A percentile compares a stretch with the other conserved stretches of the same genome.
Evolutionary conservation across 1,140 invertebrate species (phyloP).

Genomic region (Drosophila nasuta): DNA sequence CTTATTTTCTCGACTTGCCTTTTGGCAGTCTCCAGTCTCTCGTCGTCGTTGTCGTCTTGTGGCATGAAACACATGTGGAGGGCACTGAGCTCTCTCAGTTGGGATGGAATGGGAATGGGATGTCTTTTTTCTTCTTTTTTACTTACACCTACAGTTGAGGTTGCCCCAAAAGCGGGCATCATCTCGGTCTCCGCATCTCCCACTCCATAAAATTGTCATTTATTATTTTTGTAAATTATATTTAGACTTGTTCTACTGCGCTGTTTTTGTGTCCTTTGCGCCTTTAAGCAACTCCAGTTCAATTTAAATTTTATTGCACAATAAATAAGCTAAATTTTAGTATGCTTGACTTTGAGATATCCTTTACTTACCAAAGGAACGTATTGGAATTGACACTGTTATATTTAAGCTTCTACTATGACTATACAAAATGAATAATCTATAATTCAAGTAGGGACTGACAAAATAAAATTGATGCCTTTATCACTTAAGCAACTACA

Average conservation of each 20-base stretch:
- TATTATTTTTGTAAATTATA: slow-evolving; percentile 75
- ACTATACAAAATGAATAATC: no score
- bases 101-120: slow-evolving; percentile 20
- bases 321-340: background rate
- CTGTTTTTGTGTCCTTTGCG: background rate
- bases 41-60: background rate
- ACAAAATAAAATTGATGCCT: no score
- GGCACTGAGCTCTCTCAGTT: background rate
- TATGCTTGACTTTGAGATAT: no score
- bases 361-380: no score
- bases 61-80: slow-evolving; percentile 55
- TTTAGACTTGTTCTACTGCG: slow-evolving; percentile 18
- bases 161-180: slow-evolving; percentile 19
- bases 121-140: slow-evolving; percentile 4
- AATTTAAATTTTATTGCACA: slow-evolving; percentile 44
- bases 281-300: slow-evolving; percentile 20
- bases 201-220: slow-evolving; percentile 76
- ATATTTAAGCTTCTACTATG: no score
- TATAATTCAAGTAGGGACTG: no score
- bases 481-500: no score
- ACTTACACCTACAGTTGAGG: slow-evolving; percentile 44
- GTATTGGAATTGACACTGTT: no score
- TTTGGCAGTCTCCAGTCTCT: slow-evolving; percentile 54
- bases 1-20: slow-evolving; percentile 78
- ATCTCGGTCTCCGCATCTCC: slow-evolving; percentile 7